Evolutionary conservation across 2,113 vertebrate genomes (phyloP), one percentile per base, ranked within the genome.

Genomic region (Thymallus thymallus): DNA sequence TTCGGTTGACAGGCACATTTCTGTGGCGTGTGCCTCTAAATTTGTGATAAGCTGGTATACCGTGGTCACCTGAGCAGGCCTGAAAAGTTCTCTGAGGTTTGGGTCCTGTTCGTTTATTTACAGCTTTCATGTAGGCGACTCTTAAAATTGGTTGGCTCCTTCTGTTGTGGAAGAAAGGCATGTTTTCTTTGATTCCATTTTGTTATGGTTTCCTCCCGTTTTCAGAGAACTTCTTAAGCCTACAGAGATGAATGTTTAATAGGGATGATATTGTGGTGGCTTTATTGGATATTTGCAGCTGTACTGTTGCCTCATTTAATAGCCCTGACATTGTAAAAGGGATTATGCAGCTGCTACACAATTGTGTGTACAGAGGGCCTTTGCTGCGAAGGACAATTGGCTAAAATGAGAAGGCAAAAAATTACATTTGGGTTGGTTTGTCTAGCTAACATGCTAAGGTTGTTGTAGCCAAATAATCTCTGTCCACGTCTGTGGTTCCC

Each of bases 201-300:
- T 89, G 90, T 88, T 85, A 90, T 88, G 88, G 87, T 87, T 87
- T 91, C 89, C 80, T 86, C 75, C 87, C 78, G 82, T 89, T 88
- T 90, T 86, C 86, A 76, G 80, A 76, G 77, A 88, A 88, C 76
- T 88, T 91, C 83, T 90, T 89, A 88, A 90, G 83, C 84, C 85
- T 86, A 82, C 81, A n/a, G 80, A 89, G 84, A 89, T 89, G 84
- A 90, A 82, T 85, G 77, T 89, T 89, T 88, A 86, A 91, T 90
- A 84, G 87, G 86, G 86, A 86, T 86, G 88, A 89, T 92, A 89
- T 92, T 92, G 90, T 91, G 88, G 80, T 78, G 84, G 83, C 87
- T 91, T 93, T 90, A 92, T 90, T 91, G 88, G 85, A 83, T 85
- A 88, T 92, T 91, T 92, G 90, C 91, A 90, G 90, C 88, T 92